Conservation (phyloP, 2,113 vertebrate species). For the Rattus norvegicus region DNA sequence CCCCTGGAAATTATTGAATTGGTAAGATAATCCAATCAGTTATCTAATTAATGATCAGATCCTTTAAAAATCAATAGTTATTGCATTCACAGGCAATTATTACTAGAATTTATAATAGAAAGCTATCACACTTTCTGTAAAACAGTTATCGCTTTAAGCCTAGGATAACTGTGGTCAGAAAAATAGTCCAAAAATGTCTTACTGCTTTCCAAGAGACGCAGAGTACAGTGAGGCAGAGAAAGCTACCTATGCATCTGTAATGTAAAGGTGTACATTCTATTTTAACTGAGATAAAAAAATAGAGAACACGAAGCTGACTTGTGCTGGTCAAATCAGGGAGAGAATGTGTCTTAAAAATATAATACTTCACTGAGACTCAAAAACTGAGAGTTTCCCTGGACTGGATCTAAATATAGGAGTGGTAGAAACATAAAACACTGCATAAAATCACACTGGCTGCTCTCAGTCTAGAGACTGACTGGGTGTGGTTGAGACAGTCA, state of each 20-base stretch:
- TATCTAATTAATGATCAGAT: not conserved
- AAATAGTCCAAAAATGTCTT: not conserved
- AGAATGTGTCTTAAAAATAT: not conserved
- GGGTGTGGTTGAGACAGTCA: not conserved
- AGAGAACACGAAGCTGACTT: not conserved
- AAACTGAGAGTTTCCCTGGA: not conserved
- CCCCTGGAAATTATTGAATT: not conserved
- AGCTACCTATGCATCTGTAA: not conserved
- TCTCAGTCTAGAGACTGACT: not conserved
- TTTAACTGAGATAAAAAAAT: not conserved
- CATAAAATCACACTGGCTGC: not conserved
- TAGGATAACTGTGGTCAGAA: not conserved
- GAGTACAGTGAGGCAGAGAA: not conserved
- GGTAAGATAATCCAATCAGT: not conserved
- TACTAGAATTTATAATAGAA: not conserved
- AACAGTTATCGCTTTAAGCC: not conserved
- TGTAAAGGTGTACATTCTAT: not conserved
- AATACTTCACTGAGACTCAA: not conserved
- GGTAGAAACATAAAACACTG: not conserved
- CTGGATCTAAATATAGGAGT: not conserved
- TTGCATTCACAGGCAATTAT: not conserved
- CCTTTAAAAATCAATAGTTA: not conserved
- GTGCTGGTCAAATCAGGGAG: not conserved
- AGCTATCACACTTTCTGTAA: not conserved
- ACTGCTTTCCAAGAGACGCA: not conserved